Percentiles rank a stretch among this genome's conserved stretches.
phyloP scores from a whole-genome alignment of 2,113 vertebrate genomes.

The Scomber colias region DNA sequence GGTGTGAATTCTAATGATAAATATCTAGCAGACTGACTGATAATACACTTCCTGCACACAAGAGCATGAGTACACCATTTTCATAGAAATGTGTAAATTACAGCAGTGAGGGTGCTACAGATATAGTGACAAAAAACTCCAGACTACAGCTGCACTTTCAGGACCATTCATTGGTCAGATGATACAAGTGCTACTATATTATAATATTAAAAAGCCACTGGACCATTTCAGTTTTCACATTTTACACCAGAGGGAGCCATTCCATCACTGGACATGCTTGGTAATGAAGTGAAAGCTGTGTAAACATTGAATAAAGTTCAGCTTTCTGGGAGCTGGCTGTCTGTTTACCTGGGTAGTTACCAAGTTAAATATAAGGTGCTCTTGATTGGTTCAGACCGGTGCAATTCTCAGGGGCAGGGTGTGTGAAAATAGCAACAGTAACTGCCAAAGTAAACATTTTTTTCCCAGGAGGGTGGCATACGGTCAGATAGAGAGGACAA shows the following conservation, averaged over 20 bases:
- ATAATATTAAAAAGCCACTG: neutral
- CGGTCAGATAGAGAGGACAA: too few species aligned
- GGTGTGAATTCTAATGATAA: neutral
- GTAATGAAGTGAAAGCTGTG: neutral
- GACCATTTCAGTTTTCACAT: neutral
- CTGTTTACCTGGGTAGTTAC: neutral
- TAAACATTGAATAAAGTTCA: neutral
- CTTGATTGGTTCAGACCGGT: slow-evolving; percentile 16
- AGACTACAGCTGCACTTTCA: too few species aligned
- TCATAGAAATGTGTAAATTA: neutral
- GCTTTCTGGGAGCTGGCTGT: neutral
- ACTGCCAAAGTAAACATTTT: too few species aligned
- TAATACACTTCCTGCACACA: too few species aligned
- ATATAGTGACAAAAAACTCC: too few species aligned
- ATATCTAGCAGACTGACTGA: neutral
- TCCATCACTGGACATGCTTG: neutral
- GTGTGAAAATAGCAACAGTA: too few species aligned
- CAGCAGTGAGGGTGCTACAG: too few species aligned
- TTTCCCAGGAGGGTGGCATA: too few species aligned
- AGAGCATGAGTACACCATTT: neutral
- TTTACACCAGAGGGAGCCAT: slow-evolving; percentile 40
- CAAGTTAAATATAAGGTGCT: neutral
- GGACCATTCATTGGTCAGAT: neutral
- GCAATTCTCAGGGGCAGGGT: neutral
- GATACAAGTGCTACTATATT: neutral